Conservation (phyloP, 2,797 vertebrate species). For the Mus spretus region DNA sequence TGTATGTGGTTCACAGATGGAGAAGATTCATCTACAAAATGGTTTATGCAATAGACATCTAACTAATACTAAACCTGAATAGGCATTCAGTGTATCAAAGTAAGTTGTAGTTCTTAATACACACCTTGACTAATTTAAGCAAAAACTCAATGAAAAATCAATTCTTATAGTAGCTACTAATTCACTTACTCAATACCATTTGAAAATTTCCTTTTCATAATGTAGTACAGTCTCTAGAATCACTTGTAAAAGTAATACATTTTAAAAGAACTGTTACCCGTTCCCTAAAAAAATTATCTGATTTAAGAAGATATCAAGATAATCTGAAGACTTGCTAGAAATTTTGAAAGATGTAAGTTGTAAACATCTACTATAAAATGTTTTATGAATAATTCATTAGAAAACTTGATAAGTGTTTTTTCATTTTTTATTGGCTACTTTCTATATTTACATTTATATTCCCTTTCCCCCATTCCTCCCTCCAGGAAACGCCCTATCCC, state of each 20-base stretch:
- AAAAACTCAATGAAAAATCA: neutral
- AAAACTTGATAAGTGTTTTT: slow-evolving; percentile 23
- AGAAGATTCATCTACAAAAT: neutral
- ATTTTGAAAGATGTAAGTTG: slow-evolving; percentile 60
- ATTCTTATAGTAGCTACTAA: neutral
- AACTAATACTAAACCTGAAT: slow-evolving; percentile 15
- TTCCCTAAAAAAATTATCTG: slow-evolving; percentile 21
- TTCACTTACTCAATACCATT: slow-evolving; percentile 7
- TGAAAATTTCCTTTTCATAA: slow-evolving; percentile 33
- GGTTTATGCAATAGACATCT: neutral
- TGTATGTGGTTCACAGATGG: neutral
- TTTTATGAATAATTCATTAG: slow-evolving; percentile 77
- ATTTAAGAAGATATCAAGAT: slow-evolving; percentile 49
- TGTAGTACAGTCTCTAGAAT: neutral
- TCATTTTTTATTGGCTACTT: too few species aligned
- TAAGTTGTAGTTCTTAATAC: neutral
- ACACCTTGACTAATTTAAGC: neutral
- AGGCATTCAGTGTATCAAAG: neutral
- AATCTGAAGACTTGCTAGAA: slow-evolving; percentile 39
- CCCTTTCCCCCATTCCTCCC: too few species aligned
- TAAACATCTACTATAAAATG: slow-evolving; percentile 65
- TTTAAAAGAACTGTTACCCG: neutral
- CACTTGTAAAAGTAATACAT: neutral
- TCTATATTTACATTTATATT: too few species aligned
- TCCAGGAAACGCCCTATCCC: too few species aligned